These are phyloP conservation scores for Blennius ocellaris DNA, from an alignment of 2,113 vertebrate genomes.

Conservation along the genomic window DNA sequence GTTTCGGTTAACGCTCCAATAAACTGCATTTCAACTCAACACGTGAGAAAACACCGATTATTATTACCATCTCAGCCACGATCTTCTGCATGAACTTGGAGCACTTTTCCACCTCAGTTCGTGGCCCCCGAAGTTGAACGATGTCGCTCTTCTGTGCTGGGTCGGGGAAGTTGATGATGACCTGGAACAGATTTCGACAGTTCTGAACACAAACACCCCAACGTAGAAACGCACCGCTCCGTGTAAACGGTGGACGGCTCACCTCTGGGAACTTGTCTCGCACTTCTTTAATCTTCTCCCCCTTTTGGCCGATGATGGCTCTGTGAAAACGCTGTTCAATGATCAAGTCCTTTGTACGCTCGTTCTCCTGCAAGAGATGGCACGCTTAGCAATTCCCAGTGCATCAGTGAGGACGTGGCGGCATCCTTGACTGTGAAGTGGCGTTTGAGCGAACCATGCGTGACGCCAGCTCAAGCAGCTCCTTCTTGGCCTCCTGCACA, in stretches of 20 bases:
- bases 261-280: conserved; percentile 98
- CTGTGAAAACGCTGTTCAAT: conserved; percentile 98
- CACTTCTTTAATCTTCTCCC: conserved; percentile 97
- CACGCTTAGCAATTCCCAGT: conserved; percentile 18
- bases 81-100: conserved; percentile 98
- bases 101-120: conserved; percentile 98
- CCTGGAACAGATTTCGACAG: conserved; percentile 76
- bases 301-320: conserved; percentile 99
- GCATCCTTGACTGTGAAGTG: neutral
- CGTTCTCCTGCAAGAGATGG: conserved; percentile 88
- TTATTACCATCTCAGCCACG: conserved; percentile 94
- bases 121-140: conserved; percentile 95
- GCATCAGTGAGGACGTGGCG: neutral
- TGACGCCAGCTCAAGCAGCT: conserved; percentile 96
- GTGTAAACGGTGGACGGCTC: conserved; percentile 8
- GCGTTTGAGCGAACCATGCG: conserved; percentile 89
- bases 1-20: conserved; percentile 3
- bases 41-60: neutral
- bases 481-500: conserved; percentile 97
- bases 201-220: too few relatives aligned
- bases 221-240: too few relatives aligned
- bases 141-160: conserved; percentile 96
- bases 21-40: neutral
- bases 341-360: conserved; percentile 99
- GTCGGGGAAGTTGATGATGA: conserved; percentile 99